These are phyloP conservation scores for Rotaria socialis DNA, from an alignment of 2,888 invertebrate species.

Conservation along the genomic window DNA sequence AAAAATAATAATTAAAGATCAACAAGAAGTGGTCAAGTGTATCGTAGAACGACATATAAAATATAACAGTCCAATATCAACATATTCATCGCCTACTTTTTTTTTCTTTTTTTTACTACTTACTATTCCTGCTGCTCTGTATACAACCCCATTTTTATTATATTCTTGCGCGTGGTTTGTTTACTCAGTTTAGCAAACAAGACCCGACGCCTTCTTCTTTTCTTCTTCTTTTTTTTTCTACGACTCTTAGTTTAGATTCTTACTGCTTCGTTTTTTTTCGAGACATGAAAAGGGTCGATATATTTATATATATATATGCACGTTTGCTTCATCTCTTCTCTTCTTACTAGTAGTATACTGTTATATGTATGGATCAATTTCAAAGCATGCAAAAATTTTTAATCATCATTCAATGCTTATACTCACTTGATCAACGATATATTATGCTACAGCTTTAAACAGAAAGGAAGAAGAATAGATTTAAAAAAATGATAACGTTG, in stretches of 20 bases:
- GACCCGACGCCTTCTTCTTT: constrained; percentile 2
- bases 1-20: not conserved
- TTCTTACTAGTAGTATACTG: constrained; percentile 16
- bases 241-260: constrained; percentile 13
- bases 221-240: constrained; percentile 15
- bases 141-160: constrained; percentile 3
- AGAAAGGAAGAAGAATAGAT: not conserved
- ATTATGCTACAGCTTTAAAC: not conserved
- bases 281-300: not conserved
- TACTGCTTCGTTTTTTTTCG: constrained; percentile 11
- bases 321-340: constrained; percentile 6
- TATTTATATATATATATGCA: constrained; percentile 24
- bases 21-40: not conserved
- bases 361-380: not conserved
- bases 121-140: not conserved
- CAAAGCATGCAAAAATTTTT: not conserved
- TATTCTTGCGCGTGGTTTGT: constrained; percentile 25
- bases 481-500: not conserved
- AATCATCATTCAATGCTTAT: constrained; percentile 26
- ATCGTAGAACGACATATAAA: not conserved
- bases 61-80: not conserved
- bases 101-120: not conserved
- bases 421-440: constrained; percentile 1
- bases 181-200: constrained; percentile 39
- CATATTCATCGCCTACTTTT: constrained; percentile 8